phyloP scores from a whole-genome alignment of 2,797 vertebrate genomes.

The Coranthus polyacanthus region DNA sequence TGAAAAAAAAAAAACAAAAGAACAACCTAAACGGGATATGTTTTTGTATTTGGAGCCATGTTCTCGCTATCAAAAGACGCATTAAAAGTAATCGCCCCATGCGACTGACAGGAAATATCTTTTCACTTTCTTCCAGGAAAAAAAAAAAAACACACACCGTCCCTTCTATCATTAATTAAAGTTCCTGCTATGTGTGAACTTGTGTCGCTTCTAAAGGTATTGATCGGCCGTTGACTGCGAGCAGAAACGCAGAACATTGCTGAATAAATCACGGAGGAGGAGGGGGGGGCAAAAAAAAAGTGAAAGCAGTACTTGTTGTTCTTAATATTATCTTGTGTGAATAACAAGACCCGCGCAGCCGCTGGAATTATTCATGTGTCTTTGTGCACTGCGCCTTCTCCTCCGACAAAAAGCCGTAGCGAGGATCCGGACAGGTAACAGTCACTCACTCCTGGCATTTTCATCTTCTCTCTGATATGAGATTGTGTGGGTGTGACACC shows the following conservation, averaged over 20 bases:
- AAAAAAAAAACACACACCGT: slow-evolving; percentile 4
- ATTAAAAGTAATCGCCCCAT: slow-evolving; percentile 18
- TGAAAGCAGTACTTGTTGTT: slow-evolving; percentile 56
- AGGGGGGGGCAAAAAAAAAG: too few relatives aligned
- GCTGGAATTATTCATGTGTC: slow-evolving; percentile 66
- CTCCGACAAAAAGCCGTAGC: slow-evolving; percentile 20
- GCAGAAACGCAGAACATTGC: slow-evolving; percentile 32
- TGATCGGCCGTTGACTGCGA: slow-evolving; percentile 34
- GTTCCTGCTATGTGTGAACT: slow-evolving; percentile 19
- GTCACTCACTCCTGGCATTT: slow-evolving; percentile 72
- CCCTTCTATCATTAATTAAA: slow-evolving; percentile 54
- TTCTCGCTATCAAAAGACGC: slow-evolving; percentile 7
- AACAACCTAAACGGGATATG: neutral
- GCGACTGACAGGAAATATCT: slow-evolving; percentile 4
- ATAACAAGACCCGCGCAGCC: slow-evolving; percentile 48
- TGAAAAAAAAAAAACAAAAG: neutral
- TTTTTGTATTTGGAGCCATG: slow-evolving; percentile 12
- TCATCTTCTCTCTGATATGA: slow-evolving; percentile 75
- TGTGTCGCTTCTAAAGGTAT: slow-evolving; percentile 26
- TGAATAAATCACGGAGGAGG: slow-evolving; percentile 67
- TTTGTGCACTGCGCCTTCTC: slow-evolving; percentile 22
- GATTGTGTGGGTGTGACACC: slow-evolving; percentile 71
- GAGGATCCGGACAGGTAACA: slow-evolving; percentile 67
- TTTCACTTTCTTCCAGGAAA: neutral
- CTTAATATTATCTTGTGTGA: slow-evolving; percentile 67